A percentile compares a stretch with the other conserved stretches of the same genome.
Evolutionary conservation across 2,113 vertebrate species (phyloP).

Genomic region (Oxygymnocypris stewartii): DNA sequence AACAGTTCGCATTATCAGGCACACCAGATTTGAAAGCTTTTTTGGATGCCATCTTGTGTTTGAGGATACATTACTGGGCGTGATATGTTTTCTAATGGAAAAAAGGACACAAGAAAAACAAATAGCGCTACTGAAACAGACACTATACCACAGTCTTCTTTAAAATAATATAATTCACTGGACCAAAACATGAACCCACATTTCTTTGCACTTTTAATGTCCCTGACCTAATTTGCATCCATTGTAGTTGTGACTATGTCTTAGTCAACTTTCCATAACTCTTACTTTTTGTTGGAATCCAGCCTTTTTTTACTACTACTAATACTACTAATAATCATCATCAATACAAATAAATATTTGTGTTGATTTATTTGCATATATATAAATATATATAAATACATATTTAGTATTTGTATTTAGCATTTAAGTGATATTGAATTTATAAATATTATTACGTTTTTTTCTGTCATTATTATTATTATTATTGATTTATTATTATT

Average conservation of each 20-base stretch:
- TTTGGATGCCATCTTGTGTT: constrained; percentile 9
- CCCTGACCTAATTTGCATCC: not conserved
- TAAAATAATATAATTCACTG: not conserved
- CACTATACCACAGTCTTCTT: not conserved
- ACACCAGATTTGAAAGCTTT: not conserved
- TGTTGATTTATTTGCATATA: too few species aligned
- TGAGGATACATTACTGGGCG: constrained; percentile 28
- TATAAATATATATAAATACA: too few species aligned
- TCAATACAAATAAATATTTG: too few species aligned
- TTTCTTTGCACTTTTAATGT: not conserved
- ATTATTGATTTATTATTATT: not conserved
- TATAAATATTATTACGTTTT: too few species aligned
- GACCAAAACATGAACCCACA: not conserved
- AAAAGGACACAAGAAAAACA: not conserved
- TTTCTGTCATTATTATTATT: not conserved
- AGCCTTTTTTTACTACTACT: too few species aligned
- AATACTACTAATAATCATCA: too few species aligned
- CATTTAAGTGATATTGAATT: too few species aligned
- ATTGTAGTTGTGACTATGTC: not conserved
- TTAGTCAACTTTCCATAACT: not conserved
- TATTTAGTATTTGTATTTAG: too few species aligned
- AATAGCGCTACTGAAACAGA: not conserved
- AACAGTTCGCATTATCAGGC: constrained; percentile 34
- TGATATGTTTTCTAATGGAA: constrained; percentile 19
- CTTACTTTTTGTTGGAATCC: too few species aligned